Base-by-base conservation (phyloP, 2,113 vertebrate species). In the Psittacula cyanocephala region DNA sequence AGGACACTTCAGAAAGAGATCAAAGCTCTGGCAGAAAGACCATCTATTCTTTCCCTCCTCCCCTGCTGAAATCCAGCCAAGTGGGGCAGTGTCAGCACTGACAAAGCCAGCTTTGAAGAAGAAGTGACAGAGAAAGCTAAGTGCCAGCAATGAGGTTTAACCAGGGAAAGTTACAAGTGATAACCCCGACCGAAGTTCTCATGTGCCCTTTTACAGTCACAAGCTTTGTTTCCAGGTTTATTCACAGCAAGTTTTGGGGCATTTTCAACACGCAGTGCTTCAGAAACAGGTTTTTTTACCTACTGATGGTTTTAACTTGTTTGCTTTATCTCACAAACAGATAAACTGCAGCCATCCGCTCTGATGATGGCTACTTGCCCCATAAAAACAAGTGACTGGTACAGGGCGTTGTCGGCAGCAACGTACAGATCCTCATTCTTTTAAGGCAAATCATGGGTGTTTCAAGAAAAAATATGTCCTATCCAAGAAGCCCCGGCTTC, bases 331-430 rank as follows among this genome's bases (percentile, higher is more conserved):
- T 55, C 64, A 17, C 47, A 55, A 87, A 49, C 22, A 6, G 19
- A 82, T 47, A 72, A 85, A 74, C 23, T 57, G 59, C 82, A 94
- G 75, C 33, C 17, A 0, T 9, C 59, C 2, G 3, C 67, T 53
- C 37, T 15, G 76, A 83, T 1, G 3, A 90, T 41, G 68, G 27
- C 63, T 3, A 63, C 70, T 39, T 59, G 23, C 19, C 12, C 50
- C 3, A 10, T 2, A 37, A 88, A 82, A 96, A 93, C 76, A 93
- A 94, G 41, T 29, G 72, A 93, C 23, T 18, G 65, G 76, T 81
- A 72, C 77, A 93, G 96, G 96, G 92, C 37, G 69, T 87, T 95
- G 96, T 28, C 92, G 91, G 62, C 52, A 92, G 88, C 71, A 64
- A 39, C 13, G 33, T 47, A 72, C 4, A 49, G 52, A 76, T 57